Percentiles rank a stretch among this genome's conserved stretches.
These are phyloP conservation scores for Exaiptasia diaphana DNA, from an alignment of 64 coral and sea anemone genomes.

Conservation along the genomic window DNA sequence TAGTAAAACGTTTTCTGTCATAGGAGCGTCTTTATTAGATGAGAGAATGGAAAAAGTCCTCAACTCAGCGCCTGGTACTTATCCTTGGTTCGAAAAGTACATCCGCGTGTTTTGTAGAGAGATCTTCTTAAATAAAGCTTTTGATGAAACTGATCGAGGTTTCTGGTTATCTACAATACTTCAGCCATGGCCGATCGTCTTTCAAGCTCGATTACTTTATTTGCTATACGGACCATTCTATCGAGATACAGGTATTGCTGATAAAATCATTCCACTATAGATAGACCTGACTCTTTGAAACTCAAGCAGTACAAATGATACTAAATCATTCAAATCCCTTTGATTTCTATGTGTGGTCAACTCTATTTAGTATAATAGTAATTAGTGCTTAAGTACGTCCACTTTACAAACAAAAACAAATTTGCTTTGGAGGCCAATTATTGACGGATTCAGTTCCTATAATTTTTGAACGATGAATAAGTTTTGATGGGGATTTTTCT, in stretches of 20 bases:
- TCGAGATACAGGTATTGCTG: constrained; percentile 48
- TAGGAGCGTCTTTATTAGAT: constrained; percentile 85
- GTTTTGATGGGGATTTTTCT: too few species aligned
- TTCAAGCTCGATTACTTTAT: constrained; percentile 87
- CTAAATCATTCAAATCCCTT: not conserved
- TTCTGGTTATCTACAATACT: constrained; percentile 95
- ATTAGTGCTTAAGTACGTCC: too few species aligned
- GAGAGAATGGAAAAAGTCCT: constrained; percentile 81
- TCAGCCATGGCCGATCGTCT: constrained; percentile 89
- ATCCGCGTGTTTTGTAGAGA: constrained; percentile 95
- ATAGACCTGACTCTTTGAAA: too few species aligned
- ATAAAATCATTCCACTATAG: not conserved
- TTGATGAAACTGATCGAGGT: constrained; percentile 65
- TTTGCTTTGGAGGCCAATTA: too few species aligned
- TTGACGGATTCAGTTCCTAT: too few species aligned
- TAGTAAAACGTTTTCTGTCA: too few species aligned
- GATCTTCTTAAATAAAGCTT: constrained; percentile 89
- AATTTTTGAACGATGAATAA: too few species aligned
- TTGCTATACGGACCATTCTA: constrained; percentile 82
- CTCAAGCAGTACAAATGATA: not conserved
- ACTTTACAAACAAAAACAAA: too few species aligned
- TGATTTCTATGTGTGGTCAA: too few species aligned
- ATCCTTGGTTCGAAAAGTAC: constrained; percentile 91
- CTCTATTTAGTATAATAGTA: too few species aligned
- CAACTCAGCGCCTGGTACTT: constrained; percentile 68